Conservation (phyloP, 2,797 vertebrate genomes). For the Rhadinocentrus ornatus region DNA sequence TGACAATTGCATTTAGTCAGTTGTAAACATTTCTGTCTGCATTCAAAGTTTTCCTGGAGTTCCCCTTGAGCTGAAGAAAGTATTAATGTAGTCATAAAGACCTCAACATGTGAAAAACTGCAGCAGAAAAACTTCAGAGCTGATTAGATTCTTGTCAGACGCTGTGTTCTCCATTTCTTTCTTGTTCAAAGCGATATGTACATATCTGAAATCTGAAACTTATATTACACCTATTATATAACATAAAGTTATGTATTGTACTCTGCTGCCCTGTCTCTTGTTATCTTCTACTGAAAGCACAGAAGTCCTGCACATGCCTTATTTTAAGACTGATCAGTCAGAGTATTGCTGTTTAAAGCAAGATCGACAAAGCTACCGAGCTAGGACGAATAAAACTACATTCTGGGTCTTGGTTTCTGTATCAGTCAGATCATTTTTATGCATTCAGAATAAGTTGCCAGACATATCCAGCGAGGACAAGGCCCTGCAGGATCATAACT, state of each 20-base stretch:
- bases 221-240: not conserved
- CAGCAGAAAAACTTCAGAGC: conserved; percentile 3
- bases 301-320: not conserved
- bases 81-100: conserved; percentile 27
- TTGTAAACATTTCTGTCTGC: no score
- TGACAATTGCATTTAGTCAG: conserved; percentile 49
- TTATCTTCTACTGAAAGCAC: not conserved
- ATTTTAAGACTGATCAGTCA: conserved; percentile 11
- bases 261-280: not conserved
- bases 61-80: conserved; percentile 31
- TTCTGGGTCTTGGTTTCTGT: not conserved
- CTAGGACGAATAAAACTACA: conserved; percentile 5
- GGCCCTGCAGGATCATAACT: not conserved
- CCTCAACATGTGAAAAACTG: not conserved
- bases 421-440: not conserved
- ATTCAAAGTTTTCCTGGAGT: conserved; percentile 45
- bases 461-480: not conserved
- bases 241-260: not conserved
- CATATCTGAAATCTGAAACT: conserved; percentile 1
- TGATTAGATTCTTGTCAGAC: not conserved
- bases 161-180: conserved; percentile 4
- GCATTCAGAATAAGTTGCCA: conserved; percentile 9
- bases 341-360: conserved; percentile 4
- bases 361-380: not conserved
- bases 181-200: conserved; percentile 1